phyloP scores from a whole-genome alignment of 2,797 vertebrate genomes.

The Acropternis orthonyx region DNA sequence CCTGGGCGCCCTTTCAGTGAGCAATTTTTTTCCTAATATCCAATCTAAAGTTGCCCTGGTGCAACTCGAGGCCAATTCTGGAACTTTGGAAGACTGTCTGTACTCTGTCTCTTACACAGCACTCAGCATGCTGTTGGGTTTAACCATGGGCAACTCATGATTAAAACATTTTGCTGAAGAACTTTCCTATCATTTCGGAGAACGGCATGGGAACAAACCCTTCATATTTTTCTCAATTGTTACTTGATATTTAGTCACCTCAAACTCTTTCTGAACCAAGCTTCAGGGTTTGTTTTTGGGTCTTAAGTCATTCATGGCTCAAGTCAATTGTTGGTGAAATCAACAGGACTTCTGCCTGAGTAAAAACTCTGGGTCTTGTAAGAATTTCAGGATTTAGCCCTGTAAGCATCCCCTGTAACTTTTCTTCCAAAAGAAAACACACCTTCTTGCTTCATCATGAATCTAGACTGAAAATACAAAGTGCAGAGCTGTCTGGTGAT shows the following conservation, averaged over 20 bases:
- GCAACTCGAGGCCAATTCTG: background rate
- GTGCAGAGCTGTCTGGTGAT: background rate
- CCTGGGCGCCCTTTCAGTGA: background rate
- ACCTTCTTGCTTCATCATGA: background rate
- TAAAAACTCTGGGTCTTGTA: background rate
- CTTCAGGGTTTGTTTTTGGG: background rate
- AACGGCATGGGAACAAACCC: background rate
- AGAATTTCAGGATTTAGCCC: background rate
- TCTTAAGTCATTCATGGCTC: background rate
- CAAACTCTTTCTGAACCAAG: background rate
- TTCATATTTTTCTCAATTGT: background rate
- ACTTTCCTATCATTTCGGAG: background rate
- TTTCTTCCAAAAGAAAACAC: background rate
- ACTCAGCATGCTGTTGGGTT: background rate
- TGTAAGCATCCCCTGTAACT: background rate
- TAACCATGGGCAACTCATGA: background rate
- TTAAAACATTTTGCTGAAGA: background rate
- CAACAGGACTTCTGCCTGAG: background rate
- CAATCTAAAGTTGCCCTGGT: background rate
- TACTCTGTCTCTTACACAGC: background rate
- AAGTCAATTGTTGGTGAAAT: background rate
- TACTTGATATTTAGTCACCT: background rate
- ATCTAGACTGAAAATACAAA: background rate
- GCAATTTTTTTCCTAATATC: background rate
- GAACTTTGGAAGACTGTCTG: background rate